These are phyloP conservation scores for Eristalis tenax DNA, from an alignment of 2,888 invertebrate genomes.

Conservation along the genomic window DNA sequence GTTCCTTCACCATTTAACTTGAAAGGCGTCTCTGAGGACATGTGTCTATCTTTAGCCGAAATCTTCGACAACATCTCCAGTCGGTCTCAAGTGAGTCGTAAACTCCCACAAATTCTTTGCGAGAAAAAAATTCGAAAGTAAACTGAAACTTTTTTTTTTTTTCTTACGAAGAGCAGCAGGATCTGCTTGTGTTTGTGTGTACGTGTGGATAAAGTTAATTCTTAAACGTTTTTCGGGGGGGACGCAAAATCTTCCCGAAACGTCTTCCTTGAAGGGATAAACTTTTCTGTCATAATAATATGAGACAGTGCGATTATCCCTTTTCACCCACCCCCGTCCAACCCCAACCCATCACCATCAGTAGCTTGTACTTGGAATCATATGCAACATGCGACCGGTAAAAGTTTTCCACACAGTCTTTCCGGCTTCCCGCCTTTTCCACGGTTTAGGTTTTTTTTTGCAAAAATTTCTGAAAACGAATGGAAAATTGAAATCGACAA, in stretches of 20 bases:
- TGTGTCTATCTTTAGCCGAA: constrained; percentile 47
- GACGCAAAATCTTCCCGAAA: constrained; percentile 32
- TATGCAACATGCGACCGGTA: constrained; percentile 62
- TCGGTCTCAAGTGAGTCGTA: constrained; percentile 66
- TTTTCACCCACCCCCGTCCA: constrained; percentile 4
- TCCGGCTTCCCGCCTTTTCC: not conserved
- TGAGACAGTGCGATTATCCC: constrained; percentile 63
- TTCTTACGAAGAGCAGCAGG: not conserved
- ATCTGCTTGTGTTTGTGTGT: no score
- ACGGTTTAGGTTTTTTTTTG: constrained; percentile 17
- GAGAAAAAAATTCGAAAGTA: constrained; percentile 7
- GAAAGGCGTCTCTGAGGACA: constrained; percentile 62
- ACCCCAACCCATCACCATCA: not conserved
- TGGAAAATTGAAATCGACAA: constrained; percentile 62
- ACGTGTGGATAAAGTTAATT: constrained; percentile 41
- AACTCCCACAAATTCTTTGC: constrained; percentile 19
- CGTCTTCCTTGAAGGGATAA: constrained; percentile 30
- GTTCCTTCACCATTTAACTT: constrained; percentile 37
- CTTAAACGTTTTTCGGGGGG: constrained; percentile 57
- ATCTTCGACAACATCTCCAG: constrained; percentile 29
- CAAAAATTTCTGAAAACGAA: constrained; percentile 60
- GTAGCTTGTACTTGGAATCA: constrained; percentile 32
- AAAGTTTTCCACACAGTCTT: constrained; percentile 54
- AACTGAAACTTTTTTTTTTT: constrained; percentile 48
- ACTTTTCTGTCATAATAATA: constrained; percentile 63